phyloP scores from a whole-genome alignment of 1,140 invertebrate genomes.

The Drosophila cardini region DNA sequence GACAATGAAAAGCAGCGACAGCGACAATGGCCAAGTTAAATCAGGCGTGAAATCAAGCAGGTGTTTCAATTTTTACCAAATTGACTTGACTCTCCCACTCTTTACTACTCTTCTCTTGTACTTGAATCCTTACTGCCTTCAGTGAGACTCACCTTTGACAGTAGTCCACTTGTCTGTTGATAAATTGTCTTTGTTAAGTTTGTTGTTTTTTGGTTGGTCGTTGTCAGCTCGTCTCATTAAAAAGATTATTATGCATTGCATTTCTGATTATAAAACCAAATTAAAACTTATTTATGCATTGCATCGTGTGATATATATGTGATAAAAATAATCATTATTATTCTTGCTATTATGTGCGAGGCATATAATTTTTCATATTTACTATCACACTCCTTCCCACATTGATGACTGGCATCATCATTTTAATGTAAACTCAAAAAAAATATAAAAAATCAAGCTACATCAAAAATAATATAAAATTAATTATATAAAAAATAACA shows the following conservation, averaged over 20 bases:
- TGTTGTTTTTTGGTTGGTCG: constrained; percentile 15
- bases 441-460: not conserved
- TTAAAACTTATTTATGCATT: constrained; percentile 78
- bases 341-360: constrained; percentile 52
- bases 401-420: constrained; percentile 26
- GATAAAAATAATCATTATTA: constrained; percentile 62
- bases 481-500: constrained; percentile 63
- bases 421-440: constrained; percentile 63
- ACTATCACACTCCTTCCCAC: constrained; percentile 23
- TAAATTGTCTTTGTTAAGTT: constrained; percentile 45
- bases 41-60: constrained; percentile 82
- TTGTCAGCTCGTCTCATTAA: constrained; percentile 75
- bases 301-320: constrained; percentile 36
- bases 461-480: constrained; percentile 29
- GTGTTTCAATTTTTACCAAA: constrained; percentile 83
- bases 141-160: constrained; percentile 24
- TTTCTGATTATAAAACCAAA: constrained; percentile 76
- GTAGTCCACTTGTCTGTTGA: constrained; percentile 40
- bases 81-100: constrained; percentile 61
- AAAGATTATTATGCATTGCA: constrained; percentile 80
- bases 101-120: no score
- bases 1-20: constrained; percentile 21
- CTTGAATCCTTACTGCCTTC: constrained; percentile 5
- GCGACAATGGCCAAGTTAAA: constrained; percentile 79
- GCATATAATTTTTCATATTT: constrained; percentile 72